Percentiles rank a stretch among this genome's conserved stretches.
These are phyloP conservation scores for Spinus olivaceus DNA, from an alignment of 2,797 vertebrate species.

Conservation along the genomic window DNA sequence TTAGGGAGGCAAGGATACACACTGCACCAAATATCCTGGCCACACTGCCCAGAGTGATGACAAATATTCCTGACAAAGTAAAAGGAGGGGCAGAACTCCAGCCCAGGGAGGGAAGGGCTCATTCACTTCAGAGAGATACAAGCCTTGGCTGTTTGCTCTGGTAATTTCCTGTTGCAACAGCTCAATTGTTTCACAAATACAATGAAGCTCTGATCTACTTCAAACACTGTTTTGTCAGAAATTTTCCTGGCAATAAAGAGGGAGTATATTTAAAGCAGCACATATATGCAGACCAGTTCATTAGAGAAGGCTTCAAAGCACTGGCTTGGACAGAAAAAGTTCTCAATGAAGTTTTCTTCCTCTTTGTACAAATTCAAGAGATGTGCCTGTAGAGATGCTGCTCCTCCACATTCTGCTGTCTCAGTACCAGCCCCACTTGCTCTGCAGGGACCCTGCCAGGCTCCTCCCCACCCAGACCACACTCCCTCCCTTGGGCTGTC, in stretches of 20 bases:
- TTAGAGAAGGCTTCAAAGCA: neutral
- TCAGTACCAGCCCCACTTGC: neutral
- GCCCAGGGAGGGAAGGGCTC: neutral
- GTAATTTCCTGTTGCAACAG: conserved; percentile 37
- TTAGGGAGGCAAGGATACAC: neutral
- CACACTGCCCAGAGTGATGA: fast-evolving
- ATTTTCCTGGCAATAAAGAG: conserved; percentile 18
- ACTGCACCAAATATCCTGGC: neutral
- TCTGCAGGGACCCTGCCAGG: neutral
- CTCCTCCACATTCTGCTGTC: neutral
- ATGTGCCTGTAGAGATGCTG: neutral
- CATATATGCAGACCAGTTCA: neutral
- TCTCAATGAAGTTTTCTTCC: neutral
- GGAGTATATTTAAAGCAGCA: conserved; percentile 4
- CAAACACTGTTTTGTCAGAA: conserved; percentile 26
- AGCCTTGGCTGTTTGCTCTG: conserved; percentile 13
- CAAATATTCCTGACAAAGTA: fast-evolving
- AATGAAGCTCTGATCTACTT: conserved; percentile 55
- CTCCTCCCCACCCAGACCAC: neutral
- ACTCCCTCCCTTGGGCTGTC: neutral
- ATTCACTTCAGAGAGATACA: neutral
- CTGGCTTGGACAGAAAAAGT: neutral
- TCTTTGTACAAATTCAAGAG: neutral
- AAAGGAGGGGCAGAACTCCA: neutral
- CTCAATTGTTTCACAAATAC: conserved; percentile 49